Conservation (phyloP, 2,113 vertebrate species). For the Dolichotis patagonum region DNA sequence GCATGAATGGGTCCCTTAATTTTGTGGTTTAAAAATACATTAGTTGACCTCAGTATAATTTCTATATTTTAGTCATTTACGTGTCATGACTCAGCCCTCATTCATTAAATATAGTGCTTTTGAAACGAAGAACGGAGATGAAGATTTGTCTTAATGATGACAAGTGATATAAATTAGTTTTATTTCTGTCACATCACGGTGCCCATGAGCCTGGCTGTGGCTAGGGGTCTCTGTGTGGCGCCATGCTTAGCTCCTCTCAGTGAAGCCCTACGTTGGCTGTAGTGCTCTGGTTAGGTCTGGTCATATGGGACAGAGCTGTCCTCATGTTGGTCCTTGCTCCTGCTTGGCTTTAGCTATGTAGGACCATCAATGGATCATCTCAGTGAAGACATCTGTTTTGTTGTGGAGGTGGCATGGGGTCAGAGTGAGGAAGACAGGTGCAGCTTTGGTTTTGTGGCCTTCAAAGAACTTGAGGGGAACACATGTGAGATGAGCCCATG, state of each 20-base stretch:
- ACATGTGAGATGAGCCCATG: constrained; percentile 38
- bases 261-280: neutral
- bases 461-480: neutral
- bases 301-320: neutral
- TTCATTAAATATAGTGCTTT: constrained; percentile 89
- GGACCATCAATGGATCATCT: neutral
- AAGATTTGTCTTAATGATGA: constrained; percentile 90
- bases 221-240: constrained; percentile 80
- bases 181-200: constrained; percentile 83
- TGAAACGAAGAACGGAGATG: constrained; percentile 87
- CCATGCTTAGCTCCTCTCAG: neutral
- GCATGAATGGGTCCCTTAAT: constrained; percentile 82
- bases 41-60: constrained; percentile 89
- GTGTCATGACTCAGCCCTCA: constrained; percentile 89
- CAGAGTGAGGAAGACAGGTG: accelerated
- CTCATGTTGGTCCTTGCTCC: neutral
- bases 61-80: constrained; percentile 89
- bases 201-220: constrained; percentile 82
- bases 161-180: constrained; percentile 89
- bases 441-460: neutral
- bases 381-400: neutral
- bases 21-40: constrained; percentile 89
- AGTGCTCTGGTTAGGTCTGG: neutral
- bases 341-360: neutral
- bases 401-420: neutral